Conservation (phyloP, 2,888 invertebrate genomes). For the Prostheceraeus crozeri region DNA sequence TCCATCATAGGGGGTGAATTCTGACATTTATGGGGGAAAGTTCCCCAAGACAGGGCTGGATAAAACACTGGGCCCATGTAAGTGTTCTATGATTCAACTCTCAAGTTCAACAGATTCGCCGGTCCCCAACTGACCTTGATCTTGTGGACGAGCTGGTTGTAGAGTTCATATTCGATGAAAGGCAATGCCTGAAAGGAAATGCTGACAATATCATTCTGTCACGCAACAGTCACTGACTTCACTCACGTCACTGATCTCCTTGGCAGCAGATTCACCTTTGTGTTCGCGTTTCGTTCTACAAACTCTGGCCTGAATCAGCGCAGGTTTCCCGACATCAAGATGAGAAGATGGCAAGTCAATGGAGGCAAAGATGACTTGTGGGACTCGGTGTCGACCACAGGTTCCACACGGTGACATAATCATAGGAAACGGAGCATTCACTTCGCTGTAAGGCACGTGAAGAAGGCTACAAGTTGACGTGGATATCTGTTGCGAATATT, state of each 20-base stretch:
- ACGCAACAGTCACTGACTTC: neutral
- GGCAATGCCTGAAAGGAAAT: slow-evolving; percentile 69
- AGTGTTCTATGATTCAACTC: too few species aligned
- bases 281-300: slow-evolving; percentile 70
- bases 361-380: slow-evolving; percentile 80
- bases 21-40: too few species aligned
- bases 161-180: slow-evolving; percentile 88
- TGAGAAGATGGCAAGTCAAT: slow-evolving; percentile 73
- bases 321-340: slow-evolving; percentile 64
- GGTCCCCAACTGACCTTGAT: slow-evolving; percentile 61
- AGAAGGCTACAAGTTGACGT: slow-evolving; percentile 61
- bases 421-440: slow-evolving; percentile 67
- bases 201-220: neutral
- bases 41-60: too few species aligned
- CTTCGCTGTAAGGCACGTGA: slow-evolving; percentile 76
- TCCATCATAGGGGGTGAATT: too few species aligned
- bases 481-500: neutral
- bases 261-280: slow-evolving; percentile 67
- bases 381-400: slow-evolving; percentile 61
- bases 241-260: slow-evolving; percentile 73
- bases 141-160: slow-evolving; percentile 79
- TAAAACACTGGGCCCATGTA: too few species aligned
- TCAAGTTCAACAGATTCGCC: neutral
- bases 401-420: slow-evolving; percentile 67
- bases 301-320: slow-evolving; percentile 58